Evolutionary conservation across 2,113 vertebrate genomes (phyloP), one percentile per base, ranked within the genome.

Genomic region (Macquaria ambigua): DNA sequence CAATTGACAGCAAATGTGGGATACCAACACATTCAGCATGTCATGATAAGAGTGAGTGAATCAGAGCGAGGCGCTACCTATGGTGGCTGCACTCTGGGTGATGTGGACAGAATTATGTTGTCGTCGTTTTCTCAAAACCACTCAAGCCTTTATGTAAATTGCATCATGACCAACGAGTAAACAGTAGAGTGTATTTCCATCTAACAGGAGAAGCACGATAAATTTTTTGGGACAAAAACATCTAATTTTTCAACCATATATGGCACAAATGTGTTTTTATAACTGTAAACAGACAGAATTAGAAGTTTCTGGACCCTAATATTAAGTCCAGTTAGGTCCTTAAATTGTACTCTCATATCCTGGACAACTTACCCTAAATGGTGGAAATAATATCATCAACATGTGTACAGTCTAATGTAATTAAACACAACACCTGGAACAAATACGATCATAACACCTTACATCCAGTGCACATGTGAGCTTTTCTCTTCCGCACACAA

Each of bases 11-110:
- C 18, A 39, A 70, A 77, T 8, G 82, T 83, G 71, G 79, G 80
- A 82, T 12, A 16, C 70, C 63, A 6, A 64, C 87, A 79, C 70
- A n/a, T 77, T 71, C 78, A 41, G 48, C n/a, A 1, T n/a, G 83
- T 70, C 74, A 67, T 15, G 73, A 25, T 52, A 11, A 70, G 63
- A 52, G 69, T 21, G 64, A 69, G 64, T 81, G 52, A 86, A 75
- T 90, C 81, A 66, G 50, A 77, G 53, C 11, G 10, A 55, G 34
- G 62, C 34, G 76, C 2, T 66, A 41, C 78, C 53, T 75, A 50
- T 8, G n/a, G 12, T 8, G 28, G 55, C 37, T n/a, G 48, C 63
- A 39, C 66, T 23, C 15, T 50, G 28, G 46, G 41, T 41, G 34
- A 77, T 14, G 77, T 31, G 53, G 55, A 66, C 6, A 64, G 23